These are phyloP conservation scores for Epizoanthus ramosus DNA, from an alignment of 92 coral and sea anemone genomes.

Conservation along the genomic window DNA sequence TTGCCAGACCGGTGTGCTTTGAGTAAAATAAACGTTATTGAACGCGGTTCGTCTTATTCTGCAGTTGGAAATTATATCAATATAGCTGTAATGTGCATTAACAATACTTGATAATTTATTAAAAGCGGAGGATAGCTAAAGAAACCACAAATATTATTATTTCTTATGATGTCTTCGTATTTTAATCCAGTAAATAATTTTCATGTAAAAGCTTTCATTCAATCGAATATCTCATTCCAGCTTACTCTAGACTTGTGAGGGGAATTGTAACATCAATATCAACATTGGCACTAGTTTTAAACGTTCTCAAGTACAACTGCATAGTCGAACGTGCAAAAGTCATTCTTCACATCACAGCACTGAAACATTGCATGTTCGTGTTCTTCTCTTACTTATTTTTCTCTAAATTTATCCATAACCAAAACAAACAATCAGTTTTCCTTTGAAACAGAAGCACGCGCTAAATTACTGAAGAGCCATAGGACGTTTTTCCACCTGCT, in stretches of 20 bases:
- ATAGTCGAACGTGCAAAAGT: neutral
- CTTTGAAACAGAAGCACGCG: neutral
- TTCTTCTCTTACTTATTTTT: neutral
- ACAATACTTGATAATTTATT: neutral
- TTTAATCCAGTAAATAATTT: neutral
- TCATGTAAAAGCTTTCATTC: too few relatives aligned
- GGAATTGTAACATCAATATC: neutral
- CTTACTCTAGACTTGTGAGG: neutral
- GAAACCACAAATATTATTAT: neutral
- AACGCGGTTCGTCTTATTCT: neutral
- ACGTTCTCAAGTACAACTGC: neutral
- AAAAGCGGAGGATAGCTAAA: neutral
- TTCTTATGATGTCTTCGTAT: neutral
- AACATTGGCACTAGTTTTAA: neutral
- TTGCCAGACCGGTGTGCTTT: neutral
- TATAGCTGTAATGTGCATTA: neutral
- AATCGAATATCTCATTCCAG: neutral
- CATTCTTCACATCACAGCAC: neutral
- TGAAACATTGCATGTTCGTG: neutral
- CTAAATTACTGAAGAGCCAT: neutral
- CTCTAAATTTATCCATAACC: neutral
- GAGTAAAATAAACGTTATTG: neutral
- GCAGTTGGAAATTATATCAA: neutral
- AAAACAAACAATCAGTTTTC: neutral
- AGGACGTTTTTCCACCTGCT: conserved; percentile 10